These are phyloP conservation scores for Rhizoglyphus robini DNA, from an alignment of 1,140 invertebrate genomes.

Conservation along the genomic window DNA sequence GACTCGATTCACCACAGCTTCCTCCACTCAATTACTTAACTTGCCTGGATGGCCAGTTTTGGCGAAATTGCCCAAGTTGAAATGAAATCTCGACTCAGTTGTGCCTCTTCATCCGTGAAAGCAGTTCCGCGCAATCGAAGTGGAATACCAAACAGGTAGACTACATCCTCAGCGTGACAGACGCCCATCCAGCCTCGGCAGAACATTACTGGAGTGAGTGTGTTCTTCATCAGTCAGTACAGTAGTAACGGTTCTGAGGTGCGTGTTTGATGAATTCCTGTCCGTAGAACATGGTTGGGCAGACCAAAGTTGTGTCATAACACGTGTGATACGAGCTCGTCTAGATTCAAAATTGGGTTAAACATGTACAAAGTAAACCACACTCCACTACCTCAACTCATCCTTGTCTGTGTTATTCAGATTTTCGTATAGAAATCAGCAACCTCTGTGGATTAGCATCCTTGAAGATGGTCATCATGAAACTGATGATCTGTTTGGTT, in stretches of 20 bases:
- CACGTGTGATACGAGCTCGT: background rate
- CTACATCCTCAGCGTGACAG: conserved; percentile 89
- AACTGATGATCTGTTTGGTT: background rate
- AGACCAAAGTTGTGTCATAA: conserved; percentile 11
- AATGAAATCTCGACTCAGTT: conserved; percentile 24
- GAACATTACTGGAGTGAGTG: conserved; percentile 30
- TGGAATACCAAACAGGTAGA: conserved; percentile 64
- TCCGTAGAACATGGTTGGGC: conserved; percentile 8
- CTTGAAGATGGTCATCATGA: background rate
- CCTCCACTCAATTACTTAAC: background rate
- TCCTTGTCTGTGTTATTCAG: background rate
- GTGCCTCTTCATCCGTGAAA: too few relatives aligned
- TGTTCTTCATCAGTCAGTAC: conserved; percentile 1
- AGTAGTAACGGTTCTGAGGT: background rate
- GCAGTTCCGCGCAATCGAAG: background rate
- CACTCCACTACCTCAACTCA: conserved; percentile 1
- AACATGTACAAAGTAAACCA: background rate
- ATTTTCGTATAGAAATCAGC: conserved; percentile 10
- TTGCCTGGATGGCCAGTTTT: conserved; percentile 19
- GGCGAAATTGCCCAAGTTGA: conserved; percentile 25
- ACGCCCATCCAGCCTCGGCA: conserved; percentile 68
- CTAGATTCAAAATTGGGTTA: background rate
- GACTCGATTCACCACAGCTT: background rate
- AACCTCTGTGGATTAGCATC: background rate
- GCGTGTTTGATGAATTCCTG: background rate